phyloP scores from a whole-genome alignment of 1,140 invertebrate species.

The Drosophila mojavensis region DNA sequence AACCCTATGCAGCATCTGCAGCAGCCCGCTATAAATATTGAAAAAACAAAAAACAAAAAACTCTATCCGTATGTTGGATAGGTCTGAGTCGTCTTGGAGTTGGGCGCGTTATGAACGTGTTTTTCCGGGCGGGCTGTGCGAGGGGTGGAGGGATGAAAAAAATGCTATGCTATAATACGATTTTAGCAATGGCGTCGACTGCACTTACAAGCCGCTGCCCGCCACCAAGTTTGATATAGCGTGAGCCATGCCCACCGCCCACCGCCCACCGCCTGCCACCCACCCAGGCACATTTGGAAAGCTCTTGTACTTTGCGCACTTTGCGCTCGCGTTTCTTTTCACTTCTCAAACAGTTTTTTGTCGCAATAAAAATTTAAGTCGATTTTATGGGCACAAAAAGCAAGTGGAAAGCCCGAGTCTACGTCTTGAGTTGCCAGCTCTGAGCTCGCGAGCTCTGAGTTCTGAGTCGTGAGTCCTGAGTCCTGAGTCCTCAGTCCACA shows the following conservation, averaged over 20 bases:
- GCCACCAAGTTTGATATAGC: background rate
- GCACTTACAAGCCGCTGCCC: slow-evolving; percentile 55
- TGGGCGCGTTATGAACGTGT: slow-evolving; percentile 24
- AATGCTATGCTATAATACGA: slow-evolving; percentile 59
- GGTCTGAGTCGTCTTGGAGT: background rate
- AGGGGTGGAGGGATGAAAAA: slow-evolving; percentile 10
- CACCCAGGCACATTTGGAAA: background rate
- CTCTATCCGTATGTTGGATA: background rate
- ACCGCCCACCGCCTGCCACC: background rate
- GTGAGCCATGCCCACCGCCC: background rate
- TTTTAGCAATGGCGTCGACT: slow-evolving; percentile 49
- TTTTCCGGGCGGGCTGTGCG: background rate
- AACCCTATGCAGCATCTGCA: background rate
- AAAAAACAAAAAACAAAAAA: background rate
- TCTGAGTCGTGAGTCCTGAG: background rate
- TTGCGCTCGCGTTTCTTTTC: slow-evolving; percentile 54
- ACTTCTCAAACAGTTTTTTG: slow-evolving; percentile 63
- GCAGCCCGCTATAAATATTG: background rate
- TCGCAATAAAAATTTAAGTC: slow-evolving; percentile 78
- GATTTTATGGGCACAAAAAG: slow-evolving; percentile 69
- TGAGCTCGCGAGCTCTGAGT: slow-evolving; percentile 4
- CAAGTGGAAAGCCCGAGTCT: slow-evolving; percentile 36
- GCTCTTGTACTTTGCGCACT: slow-evolving; percentile 37
- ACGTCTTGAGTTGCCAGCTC: slow-evolving; percentile 21
- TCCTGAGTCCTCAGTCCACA: background rate